Evolutionary conservation across 2,797 vertebrate genomes (phyloP).

Genomic region (Hypotaenidia philippensis): DNA sequence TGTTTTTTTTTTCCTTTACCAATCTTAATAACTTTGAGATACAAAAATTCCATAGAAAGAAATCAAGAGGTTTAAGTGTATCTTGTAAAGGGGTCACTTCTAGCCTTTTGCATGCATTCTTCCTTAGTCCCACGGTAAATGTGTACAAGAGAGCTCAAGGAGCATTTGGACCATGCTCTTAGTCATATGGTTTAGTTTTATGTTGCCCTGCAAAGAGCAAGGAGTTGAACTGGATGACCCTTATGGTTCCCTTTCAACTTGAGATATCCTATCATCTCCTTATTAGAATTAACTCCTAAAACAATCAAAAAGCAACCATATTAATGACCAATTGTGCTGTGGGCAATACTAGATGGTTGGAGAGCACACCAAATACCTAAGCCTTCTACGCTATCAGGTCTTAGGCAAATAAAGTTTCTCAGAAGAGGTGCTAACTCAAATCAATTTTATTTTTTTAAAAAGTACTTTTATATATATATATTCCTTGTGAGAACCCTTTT

Average conservation of each 20-base stretch:
- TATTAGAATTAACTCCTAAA: neutral
- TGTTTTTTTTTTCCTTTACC: neutral
- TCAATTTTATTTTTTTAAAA: neutral
- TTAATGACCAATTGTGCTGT: neutral
- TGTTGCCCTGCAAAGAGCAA: fast-evolving
- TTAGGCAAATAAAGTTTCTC: neutral
- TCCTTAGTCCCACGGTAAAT: neutral
- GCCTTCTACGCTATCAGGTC: neutral
- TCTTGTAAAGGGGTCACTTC: neutral
- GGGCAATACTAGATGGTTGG: neutral
- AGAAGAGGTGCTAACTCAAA: neutral
- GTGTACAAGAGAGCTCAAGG: neutral
- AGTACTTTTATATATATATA: neutral
- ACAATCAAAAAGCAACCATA: neutral
- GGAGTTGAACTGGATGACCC: neutral
- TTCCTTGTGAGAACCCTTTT: neutral
- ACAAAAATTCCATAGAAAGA: neutral
- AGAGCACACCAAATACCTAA: neutral
- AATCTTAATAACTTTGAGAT: neutral
- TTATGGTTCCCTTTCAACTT: neutral
- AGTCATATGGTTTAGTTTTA: neutral
- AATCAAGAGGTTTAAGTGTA: neutral
- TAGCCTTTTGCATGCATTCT: neutral
- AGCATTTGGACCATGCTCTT: neutral
- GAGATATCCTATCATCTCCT: neutral